Conservation (phyloP, 2,797 vertebrate genomes). For the Helostoma temminkii region DNA sequence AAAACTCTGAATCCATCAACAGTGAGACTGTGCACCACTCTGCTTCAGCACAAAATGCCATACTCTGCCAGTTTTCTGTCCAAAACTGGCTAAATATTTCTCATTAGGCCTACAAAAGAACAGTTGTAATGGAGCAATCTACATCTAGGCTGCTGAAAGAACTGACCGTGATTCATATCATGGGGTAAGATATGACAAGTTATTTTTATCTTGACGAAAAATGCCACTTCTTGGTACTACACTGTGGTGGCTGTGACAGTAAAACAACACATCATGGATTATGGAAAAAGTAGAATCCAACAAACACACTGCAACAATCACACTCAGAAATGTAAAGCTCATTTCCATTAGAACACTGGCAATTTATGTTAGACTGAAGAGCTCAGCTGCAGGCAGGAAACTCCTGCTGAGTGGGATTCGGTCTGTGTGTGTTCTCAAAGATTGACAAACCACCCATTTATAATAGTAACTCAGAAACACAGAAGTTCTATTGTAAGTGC, state of each 20-base stretch:
- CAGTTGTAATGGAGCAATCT: constrained; percentile 14
- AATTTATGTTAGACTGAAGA: constrained; percentile 45
- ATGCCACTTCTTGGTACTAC: background rate
- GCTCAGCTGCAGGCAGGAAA: constrained; percentile 36
- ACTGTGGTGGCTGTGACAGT: background rate
- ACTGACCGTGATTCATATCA: constrained; percentile 30
- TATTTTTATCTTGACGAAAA: constrained; percentile 28
- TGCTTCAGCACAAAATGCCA: background rate
- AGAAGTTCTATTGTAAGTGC: background rate
- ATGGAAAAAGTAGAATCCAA: background rate
- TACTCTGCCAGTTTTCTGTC: too few relatives aligned
- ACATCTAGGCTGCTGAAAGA: constrained; percentile 27
- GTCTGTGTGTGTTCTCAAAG: constrained; percentile 11
- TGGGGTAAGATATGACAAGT: constrained; percentile 19
- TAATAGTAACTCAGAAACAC: constrained; percentile 1
- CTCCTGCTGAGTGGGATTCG: constrained; percentile 42
- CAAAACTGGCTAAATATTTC: background rate
- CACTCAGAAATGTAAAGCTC: constrained; percentile 30
- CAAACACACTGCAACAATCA: background rate
- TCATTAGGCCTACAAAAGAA: constrained; percentile 26
- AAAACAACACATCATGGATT: background rate
- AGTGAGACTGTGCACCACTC: too few relatives aligned
- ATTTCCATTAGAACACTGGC: constrained; percentile 35
- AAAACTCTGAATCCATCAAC: too few relatives aligned
- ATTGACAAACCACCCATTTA: constrained; percentile 28